Evolutionary conservation across 2,797 vertebrate genomes (phyloP), one percentile per base, ranked within the genome.

Genomic region (Pangasius mekongensis): DNA sequence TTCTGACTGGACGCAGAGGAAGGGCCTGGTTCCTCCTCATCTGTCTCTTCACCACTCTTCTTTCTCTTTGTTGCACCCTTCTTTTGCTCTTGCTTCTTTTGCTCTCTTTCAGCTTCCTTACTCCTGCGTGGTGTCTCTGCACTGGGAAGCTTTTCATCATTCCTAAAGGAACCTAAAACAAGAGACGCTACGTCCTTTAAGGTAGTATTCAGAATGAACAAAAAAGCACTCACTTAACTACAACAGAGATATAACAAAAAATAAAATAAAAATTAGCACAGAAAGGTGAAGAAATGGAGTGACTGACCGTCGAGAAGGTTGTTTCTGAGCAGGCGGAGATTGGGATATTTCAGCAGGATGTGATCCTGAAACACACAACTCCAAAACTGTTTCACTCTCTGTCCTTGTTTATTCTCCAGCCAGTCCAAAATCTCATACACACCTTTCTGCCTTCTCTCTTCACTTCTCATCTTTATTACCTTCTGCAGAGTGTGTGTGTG

Each of bases 311-410:
- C 8, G 18, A 22, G 18, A 3, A 81, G 18, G 30, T 5, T 39
- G 30, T 22, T 81, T 36, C 3, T 20, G 20, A 81, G 20, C 0
- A 2, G 13, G 54, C 20, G 16, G n/a, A 81, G 4, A 36, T 7
- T 2, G 0, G 54, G 54, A 36, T 96, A 96, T 2, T 52, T 39
- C 71, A 20, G 87, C 69, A 94, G 4, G n/a, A 95, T 93, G 36
- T 88, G 86, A 0, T 95, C 94, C 58, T 89, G 43, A 58, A 96
- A 96, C 71, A 94, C 87, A 56, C 93, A 95, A 0, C 3, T 81
- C 78, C 78, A 81, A 81, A 81, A 81, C 2, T 0, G 3, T 11
- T 24, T 60, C 54, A 81, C 30, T 11, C 3, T 0, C n/a, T 36
- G 6, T 6, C 54, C 3, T 22, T 18, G 3, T 3, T 60, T 5